A percentile compares a stretch with the other conserved stretches of the same genome.
phyloP scores from a whole-genome alignment of 2,797 vertebrate species.

The Loris lydekkerianus region DNA sequence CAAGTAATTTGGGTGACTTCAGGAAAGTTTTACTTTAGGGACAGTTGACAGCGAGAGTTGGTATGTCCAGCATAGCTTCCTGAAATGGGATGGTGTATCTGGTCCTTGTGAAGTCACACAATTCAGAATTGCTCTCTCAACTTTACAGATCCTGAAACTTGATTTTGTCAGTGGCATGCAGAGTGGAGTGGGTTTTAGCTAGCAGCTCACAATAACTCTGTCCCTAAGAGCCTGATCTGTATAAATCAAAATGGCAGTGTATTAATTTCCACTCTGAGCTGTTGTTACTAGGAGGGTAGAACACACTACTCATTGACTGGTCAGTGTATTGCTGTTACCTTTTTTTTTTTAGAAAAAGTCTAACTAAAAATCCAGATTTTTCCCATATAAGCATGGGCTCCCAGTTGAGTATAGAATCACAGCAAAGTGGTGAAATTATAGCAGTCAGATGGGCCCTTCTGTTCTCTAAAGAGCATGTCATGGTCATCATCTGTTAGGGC shows the following conservation, averaged over 20 bases:
- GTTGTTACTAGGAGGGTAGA: not conserved
- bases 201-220: not conserved
- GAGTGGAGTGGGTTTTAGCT: not conserved
- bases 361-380: slow-evolving; percentile 39
- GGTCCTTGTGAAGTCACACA: not conserved
- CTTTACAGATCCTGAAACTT: not conserved
- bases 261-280: not conserved
- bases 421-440: not conserved
- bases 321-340: not conserved
- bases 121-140: not conserved
- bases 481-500: not conserved
- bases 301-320: not conserved
- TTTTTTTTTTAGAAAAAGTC: slow-evolving; percentile 24
- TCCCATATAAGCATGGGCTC: not conserved
- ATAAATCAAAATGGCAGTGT: not conserved
- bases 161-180: slow-evolving; percentile 1
- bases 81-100: not conserved
- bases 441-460: not conserved
- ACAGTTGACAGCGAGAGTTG: not conserved
- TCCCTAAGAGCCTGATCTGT: not conserved
- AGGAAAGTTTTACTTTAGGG: slow-evolving; percentile 7
- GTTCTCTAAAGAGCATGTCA: not conserved
- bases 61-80: not conserved
- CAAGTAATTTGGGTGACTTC: slow-evolving; percentile 33
- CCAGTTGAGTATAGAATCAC: not conserved